phyloP scores from a whole-genome alignment of 2,113 vertebrate genomes.

The Zeus faber region DNA sequence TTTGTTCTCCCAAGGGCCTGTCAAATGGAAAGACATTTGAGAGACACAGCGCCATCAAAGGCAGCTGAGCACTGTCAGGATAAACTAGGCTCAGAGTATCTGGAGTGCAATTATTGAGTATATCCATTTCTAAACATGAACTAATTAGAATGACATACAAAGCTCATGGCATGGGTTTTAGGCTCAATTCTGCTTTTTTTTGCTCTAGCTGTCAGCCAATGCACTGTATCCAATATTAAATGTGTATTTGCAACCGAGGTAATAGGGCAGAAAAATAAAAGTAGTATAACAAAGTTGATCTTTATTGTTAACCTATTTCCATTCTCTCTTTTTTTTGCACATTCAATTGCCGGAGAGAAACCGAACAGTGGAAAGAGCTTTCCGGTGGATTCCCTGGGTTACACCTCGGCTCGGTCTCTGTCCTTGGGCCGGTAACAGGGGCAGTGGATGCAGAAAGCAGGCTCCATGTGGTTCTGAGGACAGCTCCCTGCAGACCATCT shows the following conservation, averaged over 20 bases:
- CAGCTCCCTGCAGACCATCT: slow-evolving; percentile 49
- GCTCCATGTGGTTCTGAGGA: slow-evolving; percentile 21
- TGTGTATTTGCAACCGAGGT: too few species aligned
- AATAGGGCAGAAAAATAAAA: too few species aligned
- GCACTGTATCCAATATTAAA: too few species aligned
- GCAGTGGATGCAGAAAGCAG: slow-evolving; percentile 34
- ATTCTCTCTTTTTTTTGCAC: too few species aligned
- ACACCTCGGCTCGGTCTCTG: slow-evolving; percentile 3
- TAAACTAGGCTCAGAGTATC: slow-evolving; percentile 28
- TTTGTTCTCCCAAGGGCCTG: slow-evolving; percentile 57
- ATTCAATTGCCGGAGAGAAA: too few species aligned
- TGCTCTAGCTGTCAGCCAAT: too few species aligned
- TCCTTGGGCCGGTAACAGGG: slow-evolving; percentile 52
- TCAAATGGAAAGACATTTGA: slow-evolving; percentile 52
- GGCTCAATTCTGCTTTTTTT: slow-evolving; percentile 13
- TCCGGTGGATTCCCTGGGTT: neutral
- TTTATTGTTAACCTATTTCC: too few species aligned
- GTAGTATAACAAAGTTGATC: too few species aligned
- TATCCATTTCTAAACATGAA: slow-evolving; percentile 19
- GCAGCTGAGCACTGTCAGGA: slow-evolving; percentile 44
- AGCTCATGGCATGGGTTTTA: neutral
- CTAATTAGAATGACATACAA: slow-evolving; percentile 2
- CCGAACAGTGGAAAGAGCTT: too few species aligned
- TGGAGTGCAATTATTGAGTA: slow-evolving; percentile 19
- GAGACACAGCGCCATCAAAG: slow-evolving; percentile 39